These are phyloP conservation scores for Phrynocephalus versicolor DNA, from an alignment of 2,113 vertebrate species.

Conservation along the genomic window DNA sequence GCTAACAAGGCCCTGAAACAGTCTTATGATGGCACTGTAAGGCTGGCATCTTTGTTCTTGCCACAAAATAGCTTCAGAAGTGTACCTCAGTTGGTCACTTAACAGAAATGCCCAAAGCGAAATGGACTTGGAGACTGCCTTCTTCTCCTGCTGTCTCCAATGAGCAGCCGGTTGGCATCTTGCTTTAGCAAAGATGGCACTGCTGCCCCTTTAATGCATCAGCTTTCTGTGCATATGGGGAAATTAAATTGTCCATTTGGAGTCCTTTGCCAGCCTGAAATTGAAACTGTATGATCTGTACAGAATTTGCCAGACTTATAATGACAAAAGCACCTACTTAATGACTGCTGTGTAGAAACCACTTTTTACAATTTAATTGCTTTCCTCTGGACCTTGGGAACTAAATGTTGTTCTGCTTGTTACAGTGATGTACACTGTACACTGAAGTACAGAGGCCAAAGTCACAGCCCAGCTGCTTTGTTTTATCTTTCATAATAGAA, in stretches of 20 bases:
- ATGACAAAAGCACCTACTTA: constrained; percentile 57
- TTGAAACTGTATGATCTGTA: constrained; percentile 20
- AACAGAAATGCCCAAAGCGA: not conserved
- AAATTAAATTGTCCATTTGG: constrained; percentile 34
- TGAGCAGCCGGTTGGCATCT: not conserved
- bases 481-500: not conserved
- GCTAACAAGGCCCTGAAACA: not conserved
- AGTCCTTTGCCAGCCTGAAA: not conserved
- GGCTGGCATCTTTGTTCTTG: not conserved
- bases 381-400: constrained; percentile 26
- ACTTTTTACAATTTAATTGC: constrained; percentile 29
- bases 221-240: not conserved
- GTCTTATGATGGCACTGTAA: not conserved
- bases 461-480: accelerated
- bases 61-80: not conserved
- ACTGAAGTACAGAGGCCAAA: too few relatives aligned
- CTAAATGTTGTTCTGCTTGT: constrained; percentile 13
- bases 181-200: not conserved
- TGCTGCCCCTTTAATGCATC: not conserved
- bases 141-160: not conserved
- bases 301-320: constrained; percentile 43
- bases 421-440: constrained; percentile 7
- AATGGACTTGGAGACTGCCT: not conserved
- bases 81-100: not conserved
- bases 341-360: constrained; percentile 54